These are phyloP conservation scores for Podocnemis expansa DNA, from an alignment of 2,113 vertebrate genomes.

Conservation along the genomic window DNA sequence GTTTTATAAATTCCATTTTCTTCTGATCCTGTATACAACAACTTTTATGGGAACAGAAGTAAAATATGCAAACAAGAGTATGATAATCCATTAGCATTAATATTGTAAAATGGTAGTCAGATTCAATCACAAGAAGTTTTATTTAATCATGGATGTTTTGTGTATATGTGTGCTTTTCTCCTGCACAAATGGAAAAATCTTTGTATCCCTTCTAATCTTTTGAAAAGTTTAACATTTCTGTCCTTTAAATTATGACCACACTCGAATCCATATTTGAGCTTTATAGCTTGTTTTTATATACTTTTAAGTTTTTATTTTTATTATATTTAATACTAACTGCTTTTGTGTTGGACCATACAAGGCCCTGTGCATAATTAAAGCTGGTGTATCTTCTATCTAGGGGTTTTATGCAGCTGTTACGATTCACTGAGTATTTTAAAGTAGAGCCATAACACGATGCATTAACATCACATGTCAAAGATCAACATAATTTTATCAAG, in stretches of 20 bases:
- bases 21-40: conserved; percentile 60
- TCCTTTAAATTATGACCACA: conserved; percentile 17
- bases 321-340: not conserved
- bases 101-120: conserved; percentile 78
- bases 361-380: conserved; percentile 3
- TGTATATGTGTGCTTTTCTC: conserved; percentile 40
- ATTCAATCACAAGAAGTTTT: conserved; percentile 75
- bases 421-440: conserved; percentile 55
- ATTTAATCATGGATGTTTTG: conserved; percentile 76
- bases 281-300: conserved; percentile 10
- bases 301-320: conserved; percentile 34
- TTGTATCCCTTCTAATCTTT: not conserved
- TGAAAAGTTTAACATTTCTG: conserved; percentile 26
- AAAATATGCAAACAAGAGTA: conserved; percentile 71
- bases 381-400: conserved; percentile 52
- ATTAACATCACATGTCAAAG: conserved; percentile 41
- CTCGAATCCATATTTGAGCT: not conserved
- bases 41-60: conserved; percentile 68
- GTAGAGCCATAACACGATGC: conserved; percentile 52
- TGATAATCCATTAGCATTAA: conserved; percentile 79
- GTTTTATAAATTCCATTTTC: conserved; percentile 60
- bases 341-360: not conserved
- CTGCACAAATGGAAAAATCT: conserved; percentile 53
- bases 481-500: not conserved
- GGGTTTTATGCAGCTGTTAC: conserved; percentile 38